Conservation (phyloP, 2,113 vertebrate species). For the Salvelinus alpinus region DNA sequence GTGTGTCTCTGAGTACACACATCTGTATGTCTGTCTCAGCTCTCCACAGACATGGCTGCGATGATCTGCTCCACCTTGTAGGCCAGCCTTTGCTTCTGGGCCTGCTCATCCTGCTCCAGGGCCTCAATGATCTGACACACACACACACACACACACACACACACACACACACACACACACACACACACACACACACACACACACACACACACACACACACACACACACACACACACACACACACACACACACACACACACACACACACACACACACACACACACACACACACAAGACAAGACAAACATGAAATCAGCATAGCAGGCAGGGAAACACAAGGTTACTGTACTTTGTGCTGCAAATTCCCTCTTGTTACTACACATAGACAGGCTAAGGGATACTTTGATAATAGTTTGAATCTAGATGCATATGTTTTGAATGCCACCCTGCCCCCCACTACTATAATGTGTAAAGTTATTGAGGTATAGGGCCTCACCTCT, state of each 20-base stretch:
- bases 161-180: slow-evolving; percentile 15
- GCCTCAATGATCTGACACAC: slow-evolving; percentile 84
- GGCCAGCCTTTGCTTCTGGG: slow-evolving; percentile 86
- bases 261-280: no score
- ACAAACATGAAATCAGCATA: slow-evolving; percentile 7
- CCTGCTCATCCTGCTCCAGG: slow-evolving; percentile 91
- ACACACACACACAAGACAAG: neutral
- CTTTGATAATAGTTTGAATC: neutral
- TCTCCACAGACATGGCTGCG: slow-evolving; percentile 87
- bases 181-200: slow-evolving; percentile 23
- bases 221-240: no score
- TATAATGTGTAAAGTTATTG: neutral
- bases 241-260: no score
- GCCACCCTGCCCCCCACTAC: no score
- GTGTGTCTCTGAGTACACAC: slow-evolving; percentile 27
- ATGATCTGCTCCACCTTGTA: slow-evolving; percentile 93
- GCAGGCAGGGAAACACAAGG: neutral
- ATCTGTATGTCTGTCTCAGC: slow-evolving; percentile 76
- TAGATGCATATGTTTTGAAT: no score
- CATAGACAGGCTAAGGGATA: no score
- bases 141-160: neutral
- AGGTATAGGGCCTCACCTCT: slow-evolving; percentile 76
- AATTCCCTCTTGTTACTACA: no score
- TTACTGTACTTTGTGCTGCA: no score
- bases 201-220: no score